These are phyloP conservation scores for Drosophila buzzatii DNA, from an alignment of 2,888 invertebrate species.

Conservation along the genomic window DNA sequence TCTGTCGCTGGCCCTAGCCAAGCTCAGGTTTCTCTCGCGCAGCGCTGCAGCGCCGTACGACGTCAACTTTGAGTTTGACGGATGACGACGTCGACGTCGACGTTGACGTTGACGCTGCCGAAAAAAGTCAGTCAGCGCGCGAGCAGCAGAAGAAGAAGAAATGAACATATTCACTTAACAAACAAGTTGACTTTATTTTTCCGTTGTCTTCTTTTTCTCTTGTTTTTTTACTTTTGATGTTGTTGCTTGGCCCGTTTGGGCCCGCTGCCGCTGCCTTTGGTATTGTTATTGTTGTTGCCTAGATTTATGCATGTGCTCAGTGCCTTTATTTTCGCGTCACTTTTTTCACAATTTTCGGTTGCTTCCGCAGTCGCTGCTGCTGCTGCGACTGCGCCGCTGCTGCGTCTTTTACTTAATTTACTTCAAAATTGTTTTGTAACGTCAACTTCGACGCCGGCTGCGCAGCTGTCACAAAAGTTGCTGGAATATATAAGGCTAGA, in stretches of 20 bases:
- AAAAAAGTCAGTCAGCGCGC: conserved; percentile 50
- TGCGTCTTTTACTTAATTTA: conserved; percentile 67
- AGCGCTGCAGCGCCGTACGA: conserved; percentile 16
- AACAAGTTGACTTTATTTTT: conserved; percentile 81
- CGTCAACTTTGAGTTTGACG: conserved; percentile 51
- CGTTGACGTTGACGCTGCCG: conserved; percentile 47
- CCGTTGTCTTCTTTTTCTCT: conserved; percentile 18
- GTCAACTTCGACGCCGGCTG: conserved; percentile 40
- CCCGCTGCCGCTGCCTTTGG: conserved; percentile 24
- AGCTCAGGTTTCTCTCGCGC: conserved; percentile 66
- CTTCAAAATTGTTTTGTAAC: conserved; percentile 82
- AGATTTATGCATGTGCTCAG: conserved; percentile 66
- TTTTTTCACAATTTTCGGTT: conserved; percentile 50
- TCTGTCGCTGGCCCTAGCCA: conserved; percentile 30
- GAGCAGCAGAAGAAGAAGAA: conserved; percentile 53
- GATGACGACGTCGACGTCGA: conserved; percentile 40
- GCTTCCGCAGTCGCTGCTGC: conserved; percentile 68
- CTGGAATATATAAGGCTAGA: conserved; percentile 84
- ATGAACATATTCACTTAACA: conserved; percentile 79
- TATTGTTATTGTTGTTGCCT: conserved; percentile 42
- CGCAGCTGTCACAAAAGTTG: conserved; percentile 62
- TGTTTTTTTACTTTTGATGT: conserved; percentile 41
- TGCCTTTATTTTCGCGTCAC: conserved; percentile 60
- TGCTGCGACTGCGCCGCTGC: conserved; percentile 17
- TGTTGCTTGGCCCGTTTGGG: conserved; percentile 63